Evolutionary conservation across 2,888 invertebrate genomes (phyloP), one percentile per base, ranked within the genome.

Genomic region (Phymatocera aterrima): DNA sequence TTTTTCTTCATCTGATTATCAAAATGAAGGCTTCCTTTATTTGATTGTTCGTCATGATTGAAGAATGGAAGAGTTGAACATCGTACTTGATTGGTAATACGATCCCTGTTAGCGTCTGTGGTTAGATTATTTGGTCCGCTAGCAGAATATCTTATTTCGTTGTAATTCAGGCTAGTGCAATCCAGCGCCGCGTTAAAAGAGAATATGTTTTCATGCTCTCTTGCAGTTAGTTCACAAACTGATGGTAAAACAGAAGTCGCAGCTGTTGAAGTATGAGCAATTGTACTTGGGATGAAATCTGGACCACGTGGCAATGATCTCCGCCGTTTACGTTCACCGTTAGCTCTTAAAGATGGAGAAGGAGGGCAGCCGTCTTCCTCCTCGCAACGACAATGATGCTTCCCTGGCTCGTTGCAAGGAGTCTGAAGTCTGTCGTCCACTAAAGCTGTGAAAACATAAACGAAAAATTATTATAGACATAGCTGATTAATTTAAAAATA

Each of bases 321-420:
- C 0, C 90, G 88, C 54, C 90, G 88, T 80, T 89, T 91, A 46
- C 88, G 84, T 78, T 90, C 91, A 40, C 87, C 87, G 80, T 87
- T 88, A 3, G 87, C 83, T 78, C 89, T 85, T 61, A 88, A 48
- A 87, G 91, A 84, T 64, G 87, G 86, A n/a, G 88, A 88, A 4
- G 88, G 87, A 8, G 87, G 89, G 57, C 88, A 85, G 10, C 93
- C 94, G 1, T 95, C 94, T 84, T 95, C 95, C 46, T 95, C 95
- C 83, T 95, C 94, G 86, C 95, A 95, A 78, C 93, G 94, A 90
- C 96, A 96, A 82, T 94, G 94, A 88, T 96, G 96, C 88, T 95
- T 96, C 0, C 95, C 96, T 79, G 93, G 95, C 83, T 94, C 93
- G 83, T 94, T 94, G 90, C 96, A 96, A 0, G 93, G 92, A 0